Conservation (phyloP, 2,797 vertebrate species). For the Sciurus carolinensis region DNA sequence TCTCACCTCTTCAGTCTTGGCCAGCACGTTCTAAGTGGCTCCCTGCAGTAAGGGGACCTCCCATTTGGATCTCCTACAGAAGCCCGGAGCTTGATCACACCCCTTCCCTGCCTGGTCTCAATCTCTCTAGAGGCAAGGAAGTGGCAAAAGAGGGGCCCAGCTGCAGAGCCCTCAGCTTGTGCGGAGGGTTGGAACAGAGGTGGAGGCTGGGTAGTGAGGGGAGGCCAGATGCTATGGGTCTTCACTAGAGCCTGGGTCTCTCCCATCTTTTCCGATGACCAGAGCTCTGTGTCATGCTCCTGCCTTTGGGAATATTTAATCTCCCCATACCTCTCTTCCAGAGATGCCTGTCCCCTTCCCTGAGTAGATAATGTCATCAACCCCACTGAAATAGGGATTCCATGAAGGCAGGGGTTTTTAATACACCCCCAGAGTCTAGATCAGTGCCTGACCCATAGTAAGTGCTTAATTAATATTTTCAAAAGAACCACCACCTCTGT, state of each 20-base stretch:
- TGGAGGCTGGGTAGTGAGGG: neutral
- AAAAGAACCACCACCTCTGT: neutral
- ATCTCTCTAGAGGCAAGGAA: neutral
- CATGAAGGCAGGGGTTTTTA: neutral
- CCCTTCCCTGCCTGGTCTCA: fast-evolving
- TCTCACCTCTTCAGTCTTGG: too few relatives aligned
- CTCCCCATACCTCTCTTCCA: neutral
- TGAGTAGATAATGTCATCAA: neutral
- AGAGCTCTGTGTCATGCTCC: neutral
- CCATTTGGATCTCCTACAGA: neutral
- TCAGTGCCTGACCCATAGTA: neutral
- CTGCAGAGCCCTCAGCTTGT: neutral
- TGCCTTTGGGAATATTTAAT: neutral
- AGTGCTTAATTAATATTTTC: neutral
- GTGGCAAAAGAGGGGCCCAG: neutral
- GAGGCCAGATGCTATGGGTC: neutral
- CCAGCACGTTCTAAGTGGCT: neutral
- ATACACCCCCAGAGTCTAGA: neutral
- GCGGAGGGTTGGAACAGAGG: neutral
- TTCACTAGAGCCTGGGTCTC: too few relatives aligned
- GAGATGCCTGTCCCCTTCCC: neutral
- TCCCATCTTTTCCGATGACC: too few relatives aligned
- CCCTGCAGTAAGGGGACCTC: neutral
- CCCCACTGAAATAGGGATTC: neutral
- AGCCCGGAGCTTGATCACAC: neutral